Base-by-base conservation (phyloP, 2,797 vertebrate species). In the Phyllotis vaccarum region DNA sequence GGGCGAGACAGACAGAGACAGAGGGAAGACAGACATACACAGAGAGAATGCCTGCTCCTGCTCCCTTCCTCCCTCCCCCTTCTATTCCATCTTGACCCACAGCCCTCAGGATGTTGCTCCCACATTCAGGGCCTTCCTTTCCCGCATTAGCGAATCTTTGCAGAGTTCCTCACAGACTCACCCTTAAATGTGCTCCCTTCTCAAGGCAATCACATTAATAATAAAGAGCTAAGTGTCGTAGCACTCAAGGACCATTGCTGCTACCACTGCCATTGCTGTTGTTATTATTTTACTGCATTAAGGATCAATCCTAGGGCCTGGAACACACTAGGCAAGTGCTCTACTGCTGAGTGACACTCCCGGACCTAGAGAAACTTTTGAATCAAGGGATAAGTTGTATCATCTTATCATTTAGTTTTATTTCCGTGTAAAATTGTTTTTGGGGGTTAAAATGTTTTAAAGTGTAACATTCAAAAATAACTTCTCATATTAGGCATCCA, bases 381-480 rank as follows among this genome's bases (percentile, higher is more conserved):
- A 94, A 72, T 56, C 34, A 88, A 86, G 75, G 43, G 58, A 78
- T 81, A 52, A 60, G 12, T 78, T 52, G 31, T 9, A 58, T 72
- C 75, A 85, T 91, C 6, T 93, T 40, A 78, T 94, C 9, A 37
- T 52, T 79, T 54, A 86, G 43, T 74, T 96, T 91, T 87, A 89
- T 83, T 85, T 88, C 76, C 49, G 43, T 64, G 37, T 79, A 37
- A 74, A 91, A 29, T 88, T 43, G 54, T 10, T 90, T 94, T 90
- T 37, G 6, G 72, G 14, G 10, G 78, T 96, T 89, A 96, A 92
- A 93, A 74, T 29, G 60, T 54, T 89, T 96, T 92, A 24, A 86
- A 91, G n/a, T 10, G 94, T 75, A 89, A 78, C 70, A 70, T 72
- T 52, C 60, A 93, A 89, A 27, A 89, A 40, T 64, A 43, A 21